Percentiles rank a stretch among this genome's conserved stretches.
Conservation (phyloP, 1,140 invertebrate species). For the Ctenoplectra terminalis region DNA sequence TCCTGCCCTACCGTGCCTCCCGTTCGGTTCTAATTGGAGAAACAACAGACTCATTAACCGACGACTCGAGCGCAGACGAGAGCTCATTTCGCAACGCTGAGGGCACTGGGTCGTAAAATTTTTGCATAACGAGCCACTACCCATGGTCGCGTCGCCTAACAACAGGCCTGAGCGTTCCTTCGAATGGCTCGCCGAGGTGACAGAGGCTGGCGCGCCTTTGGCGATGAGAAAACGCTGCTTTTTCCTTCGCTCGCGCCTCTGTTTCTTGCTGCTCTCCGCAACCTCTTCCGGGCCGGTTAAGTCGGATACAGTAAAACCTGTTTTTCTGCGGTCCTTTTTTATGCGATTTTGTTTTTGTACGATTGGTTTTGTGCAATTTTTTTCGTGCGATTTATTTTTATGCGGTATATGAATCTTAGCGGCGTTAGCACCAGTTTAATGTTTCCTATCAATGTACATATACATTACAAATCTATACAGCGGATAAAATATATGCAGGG, state of each 20-base stretch:
- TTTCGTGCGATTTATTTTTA: too few relatives aligned
- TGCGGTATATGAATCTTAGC: too few relatives aligned
- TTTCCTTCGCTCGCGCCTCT: background rate
- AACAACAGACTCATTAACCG: constrained; percentile 77
- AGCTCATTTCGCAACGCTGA: constrained; percentile 71
- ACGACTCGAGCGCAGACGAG: constrained; percentile 59
- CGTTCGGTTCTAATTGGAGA: constrained; percentile 71
- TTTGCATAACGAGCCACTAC: constrained; percentile 77
- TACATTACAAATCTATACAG: too few relatives aligned
- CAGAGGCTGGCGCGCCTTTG: background rate
- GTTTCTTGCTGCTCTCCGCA: too few relatives aligned
- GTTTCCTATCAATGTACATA: too few relatives aligned
- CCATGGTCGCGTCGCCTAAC: background rate
- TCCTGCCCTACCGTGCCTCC: background rate
- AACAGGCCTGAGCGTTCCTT: constrained; percentile 8
- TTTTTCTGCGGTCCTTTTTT: too few relatives aligned
- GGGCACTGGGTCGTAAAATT: constrained; percentile 68
- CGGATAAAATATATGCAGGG: too few relatives aligned
- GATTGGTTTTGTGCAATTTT: too few relatives aligned
- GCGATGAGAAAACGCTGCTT: background rate
- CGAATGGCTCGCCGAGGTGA: constrained; percentile 7
- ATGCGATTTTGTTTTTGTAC: too few relatives aligned
- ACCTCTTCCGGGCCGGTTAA: too few relatives aligned
- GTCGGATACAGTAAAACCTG: too few relatives aligned
- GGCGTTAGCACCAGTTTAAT: too few relatives aligned